Conservation (phyloP, 2,888 invertebrate species). For the Anthophora plumipes region DNA sequence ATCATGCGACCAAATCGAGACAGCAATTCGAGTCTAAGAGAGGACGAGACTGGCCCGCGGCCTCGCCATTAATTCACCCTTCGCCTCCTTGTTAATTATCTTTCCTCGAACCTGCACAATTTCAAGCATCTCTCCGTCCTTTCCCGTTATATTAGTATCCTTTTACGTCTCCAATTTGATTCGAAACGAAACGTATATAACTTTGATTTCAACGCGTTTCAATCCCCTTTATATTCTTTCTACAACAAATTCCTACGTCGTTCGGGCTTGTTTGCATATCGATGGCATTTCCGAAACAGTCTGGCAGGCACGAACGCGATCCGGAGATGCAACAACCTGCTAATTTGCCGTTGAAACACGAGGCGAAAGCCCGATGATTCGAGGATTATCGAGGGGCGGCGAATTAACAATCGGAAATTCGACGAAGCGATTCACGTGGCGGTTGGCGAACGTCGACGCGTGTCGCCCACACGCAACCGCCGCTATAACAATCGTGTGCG, state of each 20-base stretch:
- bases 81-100: constrained; percentile 53
- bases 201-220: no score
- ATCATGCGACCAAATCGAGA: constrained; percentile 68
- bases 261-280: neutral
- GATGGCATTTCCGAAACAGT: neutral
- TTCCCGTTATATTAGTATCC: no score
- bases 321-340: constrained; percentile 12
- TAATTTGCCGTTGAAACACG: constrained; percentile 31
- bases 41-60: constrained; percentile 37
- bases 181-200: no score
- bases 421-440: constrained; percentile 43
- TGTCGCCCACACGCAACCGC: constrained; percentile 58
- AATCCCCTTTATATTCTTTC: no score
- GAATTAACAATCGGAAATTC: constrained; percentile 49
- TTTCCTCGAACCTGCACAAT: neutral
- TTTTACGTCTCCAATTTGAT: no score
- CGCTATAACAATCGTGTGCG: constrained; percentile 55
- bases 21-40: constrained; percentile 50
- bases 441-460: constrained; percentile 45
- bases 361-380: constrained; percentile 21
- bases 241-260: no score
- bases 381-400: constrained; percentile 30
- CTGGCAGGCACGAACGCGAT: neutral
- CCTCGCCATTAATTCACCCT: constrained; percentile 28
- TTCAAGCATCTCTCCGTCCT: neutral